Conservation (phyloP, 2,113 vertebrate genomes). For the Cyprinodon tularosa region DNA sequence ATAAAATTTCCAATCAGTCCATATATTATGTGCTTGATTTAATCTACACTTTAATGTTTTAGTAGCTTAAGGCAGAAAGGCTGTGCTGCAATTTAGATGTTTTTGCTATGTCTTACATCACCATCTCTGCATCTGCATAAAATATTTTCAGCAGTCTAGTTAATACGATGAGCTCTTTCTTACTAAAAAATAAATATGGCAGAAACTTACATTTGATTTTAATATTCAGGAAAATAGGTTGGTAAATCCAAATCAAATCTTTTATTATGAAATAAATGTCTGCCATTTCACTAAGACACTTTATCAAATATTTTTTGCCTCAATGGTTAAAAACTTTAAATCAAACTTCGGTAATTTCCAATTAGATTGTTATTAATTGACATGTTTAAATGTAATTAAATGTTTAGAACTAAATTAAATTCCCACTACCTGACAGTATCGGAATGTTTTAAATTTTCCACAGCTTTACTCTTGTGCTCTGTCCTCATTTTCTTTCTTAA, state of each 20-base stretch:
- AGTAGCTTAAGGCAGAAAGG: no score
- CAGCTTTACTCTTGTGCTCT: not conserved
- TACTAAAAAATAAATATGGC: not conserved
- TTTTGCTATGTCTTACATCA: no score
- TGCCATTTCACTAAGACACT: not conserved
- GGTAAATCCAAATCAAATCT: not conserved
- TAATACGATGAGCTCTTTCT: not conserved
- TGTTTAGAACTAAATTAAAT: not conserved
- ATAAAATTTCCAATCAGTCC: no score
- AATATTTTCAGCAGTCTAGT: not conserved
- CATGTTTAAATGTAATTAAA: no score
- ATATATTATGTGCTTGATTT: no score
- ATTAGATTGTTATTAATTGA: no score
- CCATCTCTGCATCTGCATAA: not conserved
- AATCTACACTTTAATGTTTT: no score
- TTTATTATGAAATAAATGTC: not conserved
- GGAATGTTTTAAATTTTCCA: not conserved
- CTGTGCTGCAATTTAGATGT: no score
- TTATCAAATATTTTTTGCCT: no score
- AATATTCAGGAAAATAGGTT: not conserved
- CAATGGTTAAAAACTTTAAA: no score
- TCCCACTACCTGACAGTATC: not conserved
- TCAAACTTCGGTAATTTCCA: no score
- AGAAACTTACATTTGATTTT: not conserved
- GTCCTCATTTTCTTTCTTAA: not conserved